Base-by-base conservation (phyloP, 37 sponge, comb jelly and placozoan genomes). In the Beroe forskalii region DNA sequence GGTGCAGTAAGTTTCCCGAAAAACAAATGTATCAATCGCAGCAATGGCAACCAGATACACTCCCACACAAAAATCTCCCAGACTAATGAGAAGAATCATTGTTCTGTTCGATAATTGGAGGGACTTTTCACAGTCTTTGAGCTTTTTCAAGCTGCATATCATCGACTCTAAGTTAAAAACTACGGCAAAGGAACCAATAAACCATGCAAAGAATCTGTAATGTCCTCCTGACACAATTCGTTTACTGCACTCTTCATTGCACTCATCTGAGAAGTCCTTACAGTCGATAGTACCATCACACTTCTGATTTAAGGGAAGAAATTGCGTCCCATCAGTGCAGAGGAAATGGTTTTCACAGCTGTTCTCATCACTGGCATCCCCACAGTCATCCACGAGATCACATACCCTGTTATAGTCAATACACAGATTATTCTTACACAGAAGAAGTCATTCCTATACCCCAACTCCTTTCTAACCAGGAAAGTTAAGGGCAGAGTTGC, bases 401-500 rank as follows among this genome's bases (percentile, higher is more conserved):
- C 66, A 64, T 27, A 64, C 66, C 17, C 30, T 27, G 17, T 6
- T 22, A 27, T 28, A 27, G 14, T 22, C 31, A 6, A 64, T 27
- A 20, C 66, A 64, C 66, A 6, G 14, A 3, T 20, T 64, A 64
- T 64, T 64, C 3, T 22, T 23, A 64, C 66, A 64, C 14, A 6
- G 66, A 64, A 64, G 4, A 64, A 22, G 30, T 64, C 66, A 20
- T 64, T 27, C 12, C 55, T 48, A 48, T 48, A 48, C 6, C 12
- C 12, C 55, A 6, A 6, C 24, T 64, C 66, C 66, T 23, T 27
- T 64, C 30, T 22, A 20, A 64, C 4, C 20, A 80, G 48, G 27
- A 80, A 80, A 1, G 86, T 80, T 41, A n/a, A 80, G 55, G 27
- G n/a, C 28, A 6, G 44, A 43, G 55, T 80, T 80, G 86, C 35